These are phyloP conservation scores for Zoanthus sansibaricus DNA, from an alignment of 92 coral and sea anemone species.

Conservation along the genomic window DNA sequence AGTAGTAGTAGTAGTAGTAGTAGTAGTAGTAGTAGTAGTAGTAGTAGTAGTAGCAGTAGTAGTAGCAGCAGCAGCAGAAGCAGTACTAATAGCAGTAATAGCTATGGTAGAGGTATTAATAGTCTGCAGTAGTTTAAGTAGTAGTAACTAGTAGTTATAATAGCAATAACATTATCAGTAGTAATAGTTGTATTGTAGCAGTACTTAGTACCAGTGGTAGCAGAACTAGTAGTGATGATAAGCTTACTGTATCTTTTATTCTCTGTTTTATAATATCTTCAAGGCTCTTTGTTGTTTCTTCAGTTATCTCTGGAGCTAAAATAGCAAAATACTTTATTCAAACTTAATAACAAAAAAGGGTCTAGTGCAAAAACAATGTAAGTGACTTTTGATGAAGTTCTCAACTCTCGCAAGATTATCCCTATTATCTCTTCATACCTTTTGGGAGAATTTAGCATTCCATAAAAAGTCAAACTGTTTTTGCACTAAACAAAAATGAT, in stretches of 20 bases:
- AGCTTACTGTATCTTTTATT: slow-evolving; percentile 86
- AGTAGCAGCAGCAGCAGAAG: neutral
- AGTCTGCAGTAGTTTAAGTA: neutral
- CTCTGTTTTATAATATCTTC: slow-evolving; percentile 91
- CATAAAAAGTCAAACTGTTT: too few species aligned
- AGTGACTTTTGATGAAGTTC: too few species aligned
- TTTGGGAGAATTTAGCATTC: too few species aligned
- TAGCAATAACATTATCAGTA: neutral
- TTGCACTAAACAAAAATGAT: too few species aligned
- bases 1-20: neutral
- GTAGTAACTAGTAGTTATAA: neutral
- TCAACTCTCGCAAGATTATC: too few species aligned
- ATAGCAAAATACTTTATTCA: neutral
- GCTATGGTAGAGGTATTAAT: neutral
- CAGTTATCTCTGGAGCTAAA: slow-evolving; percentile 96
- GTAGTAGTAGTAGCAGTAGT: neutral
- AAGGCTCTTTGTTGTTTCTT: slow-evolving; percentile 85
- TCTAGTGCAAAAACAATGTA: too few species aligned
- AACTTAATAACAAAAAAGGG: too few species aligned
- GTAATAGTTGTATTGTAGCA: neutral
- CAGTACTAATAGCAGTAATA: neutral
- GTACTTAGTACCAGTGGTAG: neutral
- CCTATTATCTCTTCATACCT: too few species aligned
- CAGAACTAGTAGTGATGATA: neutral
- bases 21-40: neutral